Percentiles rank a stretch among this genome's conserved stretches.
Evolutionary conservation across 2,113 vertebrate genomes (phyloP).

Genomic region (Sinocyclocheilus grahami): DNA sequence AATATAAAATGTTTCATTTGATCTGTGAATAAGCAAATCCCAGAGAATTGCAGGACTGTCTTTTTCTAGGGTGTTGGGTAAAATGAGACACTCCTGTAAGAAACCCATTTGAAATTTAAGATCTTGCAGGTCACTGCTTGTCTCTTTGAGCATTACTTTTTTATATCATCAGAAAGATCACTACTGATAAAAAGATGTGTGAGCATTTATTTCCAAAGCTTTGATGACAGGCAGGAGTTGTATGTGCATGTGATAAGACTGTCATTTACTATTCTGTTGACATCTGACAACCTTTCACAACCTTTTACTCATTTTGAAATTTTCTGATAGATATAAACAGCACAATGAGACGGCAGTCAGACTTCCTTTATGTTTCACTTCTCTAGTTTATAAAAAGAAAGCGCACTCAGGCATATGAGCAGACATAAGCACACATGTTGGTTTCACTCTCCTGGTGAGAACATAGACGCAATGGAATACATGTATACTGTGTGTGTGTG

Average conservation of each 20-base stretch:
- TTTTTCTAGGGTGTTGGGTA: neutral
- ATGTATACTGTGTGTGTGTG: too few relatives aligned
- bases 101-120: neutral
- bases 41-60: neutral
- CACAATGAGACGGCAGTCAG: neutral
- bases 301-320: neutral
- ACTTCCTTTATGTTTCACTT: neutral
- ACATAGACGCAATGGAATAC: neutral
- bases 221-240: neutral
- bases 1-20: neutral
- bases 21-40: neutral
- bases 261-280: neutral
- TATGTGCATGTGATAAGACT: slow-evolving; percentile 14
- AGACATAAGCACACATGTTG: slow-evolving; percentile 13
- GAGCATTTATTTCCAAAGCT: neutral
- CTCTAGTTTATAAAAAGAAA: neutral
- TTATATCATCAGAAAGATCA: neutral
- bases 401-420: neutral
- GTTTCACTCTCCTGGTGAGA: neutral
- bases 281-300: slow-evolving; percentile 10
- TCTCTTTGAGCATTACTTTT: slow-evolving; percentile 8
- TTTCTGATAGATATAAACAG: neutral
- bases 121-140: neutral
- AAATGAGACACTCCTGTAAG: neutral
- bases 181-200: neutral